Evolutionary conservation across 2,888 invertebrate species (phyloP), one percentile per base, ranked within the genome.

Genomic region (Leptura quadrifasciata): DNA sequence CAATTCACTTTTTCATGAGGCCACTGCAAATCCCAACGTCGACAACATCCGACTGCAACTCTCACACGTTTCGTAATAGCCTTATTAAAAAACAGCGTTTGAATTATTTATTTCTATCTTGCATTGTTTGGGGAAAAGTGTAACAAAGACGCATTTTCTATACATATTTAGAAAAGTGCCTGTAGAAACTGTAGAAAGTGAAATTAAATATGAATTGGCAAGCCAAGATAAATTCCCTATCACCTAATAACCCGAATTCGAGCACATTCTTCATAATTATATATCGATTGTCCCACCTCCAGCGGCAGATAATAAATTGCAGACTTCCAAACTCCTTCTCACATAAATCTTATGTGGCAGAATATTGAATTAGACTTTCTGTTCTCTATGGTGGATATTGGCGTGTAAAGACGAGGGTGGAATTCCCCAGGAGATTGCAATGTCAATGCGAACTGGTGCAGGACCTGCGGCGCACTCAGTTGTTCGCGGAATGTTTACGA

Each of bases 401-500:
- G 65, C 73, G 67, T 58, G 58, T 60, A 69, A 74, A 69, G 69
- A 69, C 61, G 71, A 70, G 75, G 69, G 75, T 75, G 57, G 47
- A 58, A 75, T 75, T 75, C 70, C 75, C 75, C 75, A 70, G 71
- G 75, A 75, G 75, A 64, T 61, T 58, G 71, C 75, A 65, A 70
- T 75, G 69, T 75, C 75, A 75, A 75, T 75, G 75, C 57, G 65
- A 54, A 31, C 73, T 58, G 73, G 61, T 68, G 71, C 70, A 57
- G 69, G 71, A 61, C 69, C 74, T 76, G 79, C 83, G 80, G 80
- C 72, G 76, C 77, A 79, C 80, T 76, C 70, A 47, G 57, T 71
- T 71, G 61, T 79, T 77, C 79, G 77, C 80, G 78, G 81, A 75
- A 84, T 85, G 82, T 85, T 85, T 86, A 85, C 85, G 86, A 85